These are phyloP conservation scores for Drosophila jambulina DNA, from an alignment of 1,140 invertebrate species.

Conservation along the genomic window DNA sequence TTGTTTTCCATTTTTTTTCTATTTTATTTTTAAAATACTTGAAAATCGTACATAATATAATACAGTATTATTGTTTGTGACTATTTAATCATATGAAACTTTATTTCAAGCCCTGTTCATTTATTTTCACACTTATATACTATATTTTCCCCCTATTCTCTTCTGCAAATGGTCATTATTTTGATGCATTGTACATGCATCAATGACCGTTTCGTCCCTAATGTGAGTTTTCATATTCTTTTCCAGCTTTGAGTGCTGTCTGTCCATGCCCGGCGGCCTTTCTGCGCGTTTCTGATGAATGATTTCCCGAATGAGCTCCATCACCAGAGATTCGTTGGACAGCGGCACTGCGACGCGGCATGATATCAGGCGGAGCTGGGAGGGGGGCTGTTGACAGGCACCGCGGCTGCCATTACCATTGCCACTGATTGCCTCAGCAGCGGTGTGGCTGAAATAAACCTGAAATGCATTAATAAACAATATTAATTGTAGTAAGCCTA, in stretches of 20 bases:
- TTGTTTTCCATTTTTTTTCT: neutral
- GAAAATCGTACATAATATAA: too few relatives aligned
- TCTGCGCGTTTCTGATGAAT: conserved; percentile 31
- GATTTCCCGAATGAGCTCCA: conserved; percentile 44
- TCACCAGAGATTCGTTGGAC: conserved; percentile 7
- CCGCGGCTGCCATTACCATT: conserved; percentile 11
- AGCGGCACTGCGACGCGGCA: neutral
- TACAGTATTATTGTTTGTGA: neutral
- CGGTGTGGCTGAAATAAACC: conserved; percentile 7
- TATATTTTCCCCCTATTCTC: neutral
- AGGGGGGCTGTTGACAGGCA: conserved; percentile 18
- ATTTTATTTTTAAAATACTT: conserved; percentile 1
- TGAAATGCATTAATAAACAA: conserved; percentile 20
- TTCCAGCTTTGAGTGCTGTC: neutral
- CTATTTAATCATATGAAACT: too few relatives aligned
- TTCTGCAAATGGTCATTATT: neutral
- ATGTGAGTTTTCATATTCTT: conserved; percentile 28
- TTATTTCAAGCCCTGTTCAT: neutral
- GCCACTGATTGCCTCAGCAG: conserved; percentile 16
- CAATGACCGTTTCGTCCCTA: conserved; percentile 39
- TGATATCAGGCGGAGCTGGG: neutral
- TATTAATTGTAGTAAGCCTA: conserved; percentile 1
- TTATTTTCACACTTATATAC: neutral
- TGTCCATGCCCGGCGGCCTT: conserved; percentile 3
- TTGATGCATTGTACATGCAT: conserved; percentile 17